Evolutionary conservation across 2,797 vertebrate species (phyloP).

Genomic region (Gastrophryne carolinensis): DNA sequence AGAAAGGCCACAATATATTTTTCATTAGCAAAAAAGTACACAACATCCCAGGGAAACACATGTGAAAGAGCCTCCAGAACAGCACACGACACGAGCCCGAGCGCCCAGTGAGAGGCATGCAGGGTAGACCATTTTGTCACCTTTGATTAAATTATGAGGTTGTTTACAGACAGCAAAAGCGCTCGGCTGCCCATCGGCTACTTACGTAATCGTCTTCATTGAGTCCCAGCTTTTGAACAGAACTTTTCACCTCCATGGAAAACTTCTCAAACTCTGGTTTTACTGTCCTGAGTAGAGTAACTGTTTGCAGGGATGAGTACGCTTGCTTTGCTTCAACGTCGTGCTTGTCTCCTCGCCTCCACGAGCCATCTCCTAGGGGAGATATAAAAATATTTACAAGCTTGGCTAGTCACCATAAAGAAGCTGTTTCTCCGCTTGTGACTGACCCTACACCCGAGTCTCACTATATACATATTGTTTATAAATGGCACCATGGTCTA

Average conservation of each 20-base stretch:
- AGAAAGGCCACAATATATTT: neutral
- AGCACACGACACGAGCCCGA: neutral
- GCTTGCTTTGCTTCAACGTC: slow-evolving; percentile 89
- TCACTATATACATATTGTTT: slow-evolving; percentile 38
- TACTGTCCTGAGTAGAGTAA: slow-evolving; percentile 89
- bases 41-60: neutral
- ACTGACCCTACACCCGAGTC: neutral
- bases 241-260: slow-evolving; percentile 87
- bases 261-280: slow-evolving; percentile 96
- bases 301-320: slow-evolving; percentile 84
- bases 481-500: slow-evolving; percentile 40
- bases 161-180: slow-evolving; percentile 54
- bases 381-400: slow-evolving; percentile 63
- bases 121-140: slow-evolving; percentile 47
- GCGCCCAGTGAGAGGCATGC: slow-evolving; percentile 44
- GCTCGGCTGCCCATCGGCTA: slow-evolving; percentile 55
- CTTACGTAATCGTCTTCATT: slow-evolving; percentile 87
- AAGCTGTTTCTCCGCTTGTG: slow-evolving; percentile 48
- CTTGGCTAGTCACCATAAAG: slow-evolving; percentile 54
- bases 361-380: slow-evolving; percentile 88
- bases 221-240: slow-evolving; percentile 76
- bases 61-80: neutral
- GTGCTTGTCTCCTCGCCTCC: slow-evolving; percentile 89
- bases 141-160: slow-evolving; percentile 56
- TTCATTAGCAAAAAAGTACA: neutral